Conservation (phyloP, 2,888 invertebrate genomes). For the Masnerella sp. region DNA sequence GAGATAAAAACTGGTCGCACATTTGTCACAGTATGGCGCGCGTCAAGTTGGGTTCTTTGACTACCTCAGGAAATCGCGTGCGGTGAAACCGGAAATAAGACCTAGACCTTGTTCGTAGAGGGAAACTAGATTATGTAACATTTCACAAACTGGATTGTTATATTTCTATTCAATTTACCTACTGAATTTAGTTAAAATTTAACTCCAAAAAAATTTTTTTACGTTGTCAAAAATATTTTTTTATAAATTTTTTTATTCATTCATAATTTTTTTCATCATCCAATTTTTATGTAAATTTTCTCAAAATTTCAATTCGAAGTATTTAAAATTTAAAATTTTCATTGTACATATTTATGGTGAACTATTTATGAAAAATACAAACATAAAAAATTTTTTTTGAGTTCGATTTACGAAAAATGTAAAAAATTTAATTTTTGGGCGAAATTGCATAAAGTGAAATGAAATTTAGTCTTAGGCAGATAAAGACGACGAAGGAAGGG, state of each 20-base stretch:
- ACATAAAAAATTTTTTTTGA: no score
- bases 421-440: background rate
- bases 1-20: background rate
- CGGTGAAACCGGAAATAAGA: slow-evolving; percentile 69
- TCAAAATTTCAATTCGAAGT: no score
- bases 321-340: no score
- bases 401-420: background rate
- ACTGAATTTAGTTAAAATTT: background rate
- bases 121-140: slow-evolving; percentile 71
- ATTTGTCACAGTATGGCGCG: background rate
- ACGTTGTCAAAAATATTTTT: no score
- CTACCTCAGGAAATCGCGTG: slow-evolving; percentile 66
- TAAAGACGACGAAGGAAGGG: background rate
- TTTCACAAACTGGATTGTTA: slow-evolving; percentile 62
- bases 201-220: no score
- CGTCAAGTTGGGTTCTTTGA: slow-evolving; percentile 63
- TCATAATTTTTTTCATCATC: no score
- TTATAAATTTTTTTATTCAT: no score
- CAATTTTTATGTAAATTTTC: no score
- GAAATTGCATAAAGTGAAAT: background rate
- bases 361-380: no score
- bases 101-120: slow-evolving; percentile 65
- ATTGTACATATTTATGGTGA: no score
- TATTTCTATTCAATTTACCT: slow-evolving; percentile 41
- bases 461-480: background rate